These are phyloP conservation scores for Copsychus sechellarum DNA, from an alignment of 2,113 vertebrate genomes.

Conservation along the genomic window DNA sequence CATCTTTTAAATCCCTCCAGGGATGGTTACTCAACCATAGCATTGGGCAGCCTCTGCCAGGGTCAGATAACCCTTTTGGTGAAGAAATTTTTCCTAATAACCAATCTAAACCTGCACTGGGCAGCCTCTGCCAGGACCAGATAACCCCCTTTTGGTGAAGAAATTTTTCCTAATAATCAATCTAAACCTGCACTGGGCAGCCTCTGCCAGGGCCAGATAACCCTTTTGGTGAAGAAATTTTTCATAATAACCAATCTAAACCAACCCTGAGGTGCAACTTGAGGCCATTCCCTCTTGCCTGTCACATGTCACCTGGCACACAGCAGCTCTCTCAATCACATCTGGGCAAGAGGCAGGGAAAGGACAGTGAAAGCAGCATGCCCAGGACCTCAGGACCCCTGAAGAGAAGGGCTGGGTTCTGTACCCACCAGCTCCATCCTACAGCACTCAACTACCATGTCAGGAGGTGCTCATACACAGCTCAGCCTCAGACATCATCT, in stretches of 20 bases:
- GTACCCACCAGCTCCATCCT: neutral
- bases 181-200: neutral
- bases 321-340: neutral
- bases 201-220: neutral
- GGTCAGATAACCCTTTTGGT: neutral
- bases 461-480: neutral
- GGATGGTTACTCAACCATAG: neutral
- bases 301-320: neutral
- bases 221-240: neutral
- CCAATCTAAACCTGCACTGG: neutral
- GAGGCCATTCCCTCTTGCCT: neutral
- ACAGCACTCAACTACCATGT: fast-evolving
- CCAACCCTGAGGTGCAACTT: neutral
- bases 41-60: neutral
- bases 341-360: neutral
- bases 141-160: neutral
- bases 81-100: neutral
- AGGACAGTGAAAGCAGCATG: fast-evolving
- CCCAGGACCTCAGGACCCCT: neutral
- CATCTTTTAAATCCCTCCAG: neutral
- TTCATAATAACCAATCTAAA: neutral
- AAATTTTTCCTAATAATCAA: neutral
- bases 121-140: neutral
- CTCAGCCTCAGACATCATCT: neutral
- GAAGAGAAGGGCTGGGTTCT: neutral